These are phyloP conservation scores for Elymnias hypermnestra DNA, from an alignment of 1,140 invertebrate species.

Conservation along the genomic window DNA sequence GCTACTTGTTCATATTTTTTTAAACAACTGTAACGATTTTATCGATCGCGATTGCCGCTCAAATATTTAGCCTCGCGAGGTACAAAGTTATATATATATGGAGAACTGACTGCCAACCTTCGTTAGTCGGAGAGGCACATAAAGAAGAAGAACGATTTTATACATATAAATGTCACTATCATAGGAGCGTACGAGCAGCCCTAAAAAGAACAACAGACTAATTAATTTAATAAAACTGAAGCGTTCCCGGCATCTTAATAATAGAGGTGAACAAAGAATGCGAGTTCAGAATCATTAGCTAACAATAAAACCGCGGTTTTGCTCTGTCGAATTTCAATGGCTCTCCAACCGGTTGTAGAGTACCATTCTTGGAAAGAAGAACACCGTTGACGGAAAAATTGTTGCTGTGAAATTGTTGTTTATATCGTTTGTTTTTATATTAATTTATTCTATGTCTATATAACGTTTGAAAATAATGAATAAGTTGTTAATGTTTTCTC, in stretches of 20 bases:
- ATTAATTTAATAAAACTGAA: slow-evolving; percentile 23
- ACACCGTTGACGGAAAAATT: not conserved
- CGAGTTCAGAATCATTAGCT: slow-evolving; percentile 24
- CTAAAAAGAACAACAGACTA: slow-evolving; percentile 17
- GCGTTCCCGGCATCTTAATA: slow-evolving; percentile 18
- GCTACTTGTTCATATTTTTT: no score
- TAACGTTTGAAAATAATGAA: no score
- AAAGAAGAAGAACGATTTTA: no score
- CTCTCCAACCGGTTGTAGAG: not conserved
- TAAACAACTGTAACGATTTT: no score
- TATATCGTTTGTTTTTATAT: not conserved
- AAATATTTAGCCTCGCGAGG: no score
- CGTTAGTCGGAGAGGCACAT: no score
- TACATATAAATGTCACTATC: no score
- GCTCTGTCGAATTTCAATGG: slow-evolving; percentile 4
- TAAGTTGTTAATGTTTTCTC: no score
- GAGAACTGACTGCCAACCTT: no score
- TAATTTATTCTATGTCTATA: no score
- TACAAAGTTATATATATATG: no score
- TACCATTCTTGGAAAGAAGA: not conserved
- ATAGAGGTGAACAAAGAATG: slow-evolving; percentile 12
- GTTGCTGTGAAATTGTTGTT: not conserved
- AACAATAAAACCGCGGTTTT: slow-evolving; percentile 16
- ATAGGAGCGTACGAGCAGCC: slow-evolving; percentile 5
- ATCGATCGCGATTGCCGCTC: no score